Evolutionary conservation across 2,113 vertebrate species (phyloP).

Genomic region (Cyprinodon tularosa): DNA sequence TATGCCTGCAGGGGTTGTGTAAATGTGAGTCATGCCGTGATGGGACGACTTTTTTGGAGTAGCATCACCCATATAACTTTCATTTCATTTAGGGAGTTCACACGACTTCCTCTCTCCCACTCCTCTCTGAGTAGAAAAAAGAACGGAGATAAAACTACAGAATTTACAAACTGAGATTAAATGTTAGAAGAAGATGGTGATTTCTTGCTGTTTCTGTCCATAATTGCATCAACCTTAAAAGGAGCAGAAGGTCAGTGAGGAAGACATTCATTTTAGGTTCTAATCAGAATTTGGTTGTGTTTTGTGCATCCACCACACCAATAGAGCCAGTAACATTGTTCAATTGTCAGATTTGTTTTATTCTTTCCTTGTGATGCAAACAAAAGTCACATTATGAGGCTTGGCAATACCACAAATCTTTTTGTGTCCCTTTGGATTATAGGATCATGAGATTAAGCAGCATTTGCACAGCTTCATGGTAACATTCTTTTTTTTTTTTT

Average conservation of each 20-base stretch:
- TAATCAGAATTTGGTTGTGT: background rate
- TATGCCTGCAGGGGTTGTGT: slow-evolving; percentile 71
- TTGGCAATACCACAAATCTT: too few relatives aligned
- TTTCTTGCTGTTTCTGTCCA: slow-evolving; percentile 6
- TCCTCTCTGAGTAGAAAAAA: slow-evolving; percentile 39
- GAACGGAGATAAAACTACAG: slow-evolving; percentile 45
- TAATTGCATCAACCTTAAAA: slow-evolving; percentile 3
- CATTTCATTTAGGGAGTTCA: slow-evolving; percentile 64
- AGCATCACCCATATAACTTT: slow-evolving; percentile 69
- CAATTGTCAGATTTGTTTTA: background rate
- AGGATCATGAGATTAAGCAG: background rate
- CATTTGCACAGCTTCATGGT: too few relatives aligned
- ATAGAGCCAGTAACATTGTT: background rate
- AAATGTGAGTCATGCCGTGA: slow-evolving; percentile 72
- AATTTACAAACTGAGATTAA: slow-evolving; percentile 40
- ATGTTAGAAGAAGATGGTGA: slow-evolving; percentile 30
- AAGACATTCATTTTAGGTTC: background rate
- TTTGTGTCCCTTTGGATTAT: background rate
- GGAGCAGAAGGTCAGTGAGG: background rate
- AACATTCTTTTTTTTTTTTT: slow-evolving; percentile 2
- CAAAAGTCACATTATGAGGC: background rate
- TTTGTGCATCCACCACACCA: background rate
- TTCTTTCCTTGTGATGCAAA: background rate
- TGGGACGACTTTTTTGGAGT: slow-evolving; percentile 68
- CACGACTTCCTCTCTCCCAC: slow-evolving; percentile 49